A percentile compares a stretch with the other conserved stretches of the same genome.
Evolutionary conservation across 2,797 vertebrate genomes (phyloP).

Genomic region (Labeo calbasu): DNA sequence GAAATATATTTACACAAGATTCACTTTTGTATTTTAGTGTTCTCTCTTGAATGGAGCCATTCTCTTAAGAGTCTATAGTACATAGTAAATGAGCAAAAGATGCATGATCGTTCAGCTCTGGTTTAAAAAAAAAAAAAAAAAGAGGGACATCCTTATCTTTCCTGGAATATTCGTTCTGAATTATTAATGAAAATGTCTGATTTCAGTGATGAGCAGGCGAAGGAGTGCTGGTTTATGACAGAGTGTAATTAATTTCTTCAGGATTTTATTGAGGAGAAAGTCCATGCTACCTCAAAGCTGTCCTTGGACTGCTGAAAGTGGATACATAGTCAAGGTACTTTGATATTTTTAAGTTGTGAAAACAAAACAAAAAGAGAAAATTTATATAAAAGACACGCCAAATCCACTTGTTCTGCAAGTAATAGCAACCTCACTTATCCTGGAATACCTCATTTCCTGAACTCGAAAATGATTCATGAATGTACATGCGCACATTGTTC

Average conservation of each 20-base stretch:
- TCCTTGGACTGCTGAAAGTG: conserved; percentile 12
- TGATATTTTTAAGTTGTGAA: conserved; percentile 22
- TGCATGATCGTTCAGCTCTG: neutral
- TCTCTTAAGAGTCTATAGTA: neutral
- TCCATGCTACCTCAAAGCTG: conserved; percentile 2
- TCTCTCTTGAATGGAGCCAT: neutral
- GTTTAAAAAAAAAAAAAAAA: neutral
- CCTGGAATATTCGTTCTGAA: neutral
- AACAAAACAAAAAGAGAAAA: neutral
- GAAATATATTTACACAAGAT: conserved; percentile 40
- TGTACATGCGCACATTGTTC: conserved; percentile 6
- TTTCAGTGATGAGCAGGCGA: neutral
- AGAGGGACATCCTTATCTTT: neutral
- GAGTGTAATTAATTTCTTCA: neutral
- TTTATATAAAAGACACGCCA: neutral
- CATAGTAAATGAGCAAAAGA: neutral
- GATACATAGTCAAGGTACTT: neutral
- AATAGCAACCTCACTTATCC: neutral
- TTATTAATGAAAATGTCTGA: neutral
- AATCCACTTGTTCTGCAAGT: conserved; percentile 1
- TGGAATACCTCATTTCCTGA: conserved; percentile 28
- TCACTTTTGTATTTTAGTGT: conserved; percentile 19
- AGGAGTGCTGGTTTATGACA: neutral
- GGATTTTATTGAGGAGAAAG: conserved; percentile 1
- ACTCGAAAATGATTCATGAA: neutral